These are phyloP conservation scores for Lasius platythorax DNA, from an alignment of 2,888 invertebrate genomes.

Conservation along the genomic window DNA sequence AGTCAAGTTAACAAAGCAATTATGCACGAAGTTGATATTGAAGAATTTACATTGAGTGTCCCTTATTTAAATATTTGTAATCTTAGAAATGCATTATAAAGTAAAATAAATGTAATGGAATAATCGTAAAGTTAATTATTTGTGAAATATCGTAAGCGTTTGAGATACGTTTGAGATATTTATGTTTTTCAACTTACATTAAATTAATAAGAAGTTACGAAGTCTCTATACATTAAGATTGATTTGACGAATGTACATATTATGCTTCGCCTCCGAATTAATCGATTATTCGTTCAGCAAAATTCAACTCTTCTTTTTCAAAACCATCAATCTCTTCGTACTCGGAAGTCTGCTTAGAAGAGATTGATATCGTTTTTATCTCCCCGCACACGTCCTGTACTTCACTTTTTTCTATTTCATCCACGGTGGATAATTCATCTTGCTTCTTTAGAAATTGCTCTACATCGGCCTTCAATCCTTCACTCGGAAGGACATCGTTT, in stretches of 20 bases:
- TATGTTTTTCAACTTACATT: background rate
- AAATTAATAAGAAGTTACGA: background rate
- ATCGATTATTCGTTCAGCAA: background rate
- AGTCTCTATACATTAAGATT: background rate
- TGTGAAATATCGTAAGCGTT: background rate
- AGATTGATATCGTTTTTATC: constrained; percentile 24
- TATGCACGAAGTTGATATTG: constrained; percentile 17
- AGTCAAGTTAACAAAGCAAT: constrained; percentile 38
- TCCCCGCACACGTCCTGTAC: constrained; percentile 9
- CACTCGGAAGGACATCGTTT: constrained; percentile 77
- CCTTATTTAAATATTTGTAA: constrained; percentile 17
- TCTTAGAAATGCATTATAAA: background rate
- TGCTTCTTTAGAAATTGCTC: constrained; percentile 57
- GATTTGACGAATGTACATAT: background rate
- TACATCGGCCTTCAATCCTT: constrained; percentile 59
- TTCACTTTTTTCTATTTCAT: background rate
- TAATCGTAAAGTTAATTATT: background rate
- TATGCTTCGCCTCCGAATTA: constrained; percentile 5
- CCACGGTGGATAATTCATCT: constrained; percentile 16
- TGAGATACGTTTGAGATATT: background rate
- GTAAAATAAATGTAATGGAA: background rate
- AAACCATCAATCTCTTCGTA: constrained; percentile 9
- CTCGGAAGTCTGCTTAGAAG: background rate
- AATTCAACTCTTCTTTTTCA: constrained; percentile 13
- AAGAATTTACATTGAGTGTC: constrained; percentile 7